phyloP scores from a whole-genome alignment of 2,888 invertebrate genomes.

The Sminthurinus aureus region DNA sequence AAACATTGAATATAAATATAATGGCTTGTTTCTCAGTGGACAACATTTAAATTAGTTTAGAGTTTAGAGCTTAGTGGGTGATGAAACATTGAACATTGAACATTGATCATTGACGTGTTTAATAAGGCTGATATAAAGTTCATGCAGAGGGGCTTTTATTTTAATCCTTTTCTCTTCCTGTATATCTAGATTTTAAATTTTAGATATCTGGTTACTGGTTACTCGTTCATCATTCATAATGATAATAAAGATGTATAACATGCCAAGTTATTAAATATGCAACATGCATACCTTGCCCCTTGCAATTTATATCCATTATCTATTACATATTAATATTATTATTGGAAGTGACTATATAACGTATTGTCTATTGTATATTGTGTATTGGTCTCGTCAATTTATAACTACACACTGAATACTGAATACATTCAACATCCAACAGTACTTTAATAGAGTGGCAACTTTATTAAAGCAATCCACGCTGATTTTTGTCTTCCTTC shows the following conservation, averaged over 20 bases:
- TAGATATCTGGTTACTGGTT: conserved; percentile 2
- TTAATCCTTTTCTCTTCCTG: neutral
- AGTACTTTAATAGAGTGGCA: neutral
- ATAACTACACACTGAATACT: neutral
- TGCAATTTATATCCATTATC: neutral
- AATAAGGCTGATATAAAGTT: neutral
- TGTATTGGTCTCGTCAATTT: too few relatives aligned
- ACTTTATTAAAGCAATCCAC: neutral
- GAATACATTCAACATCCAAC: neutral
- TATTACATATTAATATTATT: too few relatives aligned
- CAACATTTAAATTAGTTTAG: too few relatives aligned
- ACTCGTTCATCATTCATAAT: conserved; percentile 14
- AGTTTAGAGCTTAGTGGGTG: too few relatives aligned
- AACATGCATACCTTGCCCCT: neutral
- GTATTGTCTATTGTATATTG: too few relatives aligned
- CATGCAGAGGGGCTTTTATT: neutral
- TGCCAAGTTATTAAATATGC: neutral
- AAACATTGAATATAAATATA: too few relatives aligned
- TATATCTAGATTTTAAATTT: neutral
- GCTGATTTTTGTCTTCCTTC: neutral
- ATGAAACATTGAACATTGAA: too few relatives aligned
- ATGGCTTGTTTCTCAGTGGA: too few relatives aligned
- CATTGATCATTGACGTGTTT: neutral
- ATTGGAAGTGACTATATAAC: too few relatives aligned
- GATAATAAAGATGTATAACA: neutral